Conservation (phyloP, 2,113 vertebrate genomes). For the Chaetops frenatus region DNA sequence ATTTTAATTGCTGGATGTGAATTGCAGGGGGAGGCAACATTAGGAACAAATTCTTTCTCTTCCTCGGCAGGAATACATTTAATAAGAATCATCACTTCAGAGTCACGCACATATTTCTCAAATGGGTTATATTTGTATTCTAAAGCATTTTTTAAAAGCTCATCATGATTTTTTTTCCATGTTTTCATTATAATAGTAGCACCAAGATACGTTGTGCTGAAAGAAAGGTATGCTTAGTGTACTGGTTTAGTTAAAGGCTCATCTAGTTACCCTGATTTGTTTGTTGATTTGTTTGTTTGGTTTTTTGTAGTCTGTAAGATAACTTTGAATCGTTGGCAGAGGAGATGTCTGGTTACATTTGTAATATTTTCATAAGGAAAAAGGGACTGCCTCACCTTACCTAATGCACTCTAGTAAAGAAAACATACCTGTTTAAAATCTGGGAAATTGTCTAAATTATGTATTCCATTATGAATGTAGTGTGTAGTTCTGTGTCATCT, state of each 20-base stretch:
- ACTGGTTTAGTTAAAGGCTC: background rate
- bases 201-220: rapidly evolving
- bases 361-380: background rate
- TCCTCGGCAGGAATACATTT: background rate
- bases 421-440: background rate
- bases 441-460: background rate
- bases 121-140: background rate
- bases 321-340: background rate
- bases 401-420: background rate
- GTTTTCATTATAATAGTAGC: background rate
- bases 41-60: background rate
- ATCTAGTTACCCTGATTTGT: background rate
- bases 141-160: background rate
- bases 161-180: background rate
- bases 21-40: background rate
- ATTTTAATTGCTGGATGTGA: background rate
- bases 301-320: background rate
- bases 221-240: background rate
- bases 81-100: background rate
- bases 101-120: background rate
- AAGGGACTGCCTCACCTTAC: background rate
- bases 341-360: background rate
- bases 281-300: background rate
- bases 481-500: background rate
- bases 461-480: background rate